Evolutionary conservation across 2,888 invertebrate species (phyloP).

Genomic region (Mythimna pallens): DNA sequence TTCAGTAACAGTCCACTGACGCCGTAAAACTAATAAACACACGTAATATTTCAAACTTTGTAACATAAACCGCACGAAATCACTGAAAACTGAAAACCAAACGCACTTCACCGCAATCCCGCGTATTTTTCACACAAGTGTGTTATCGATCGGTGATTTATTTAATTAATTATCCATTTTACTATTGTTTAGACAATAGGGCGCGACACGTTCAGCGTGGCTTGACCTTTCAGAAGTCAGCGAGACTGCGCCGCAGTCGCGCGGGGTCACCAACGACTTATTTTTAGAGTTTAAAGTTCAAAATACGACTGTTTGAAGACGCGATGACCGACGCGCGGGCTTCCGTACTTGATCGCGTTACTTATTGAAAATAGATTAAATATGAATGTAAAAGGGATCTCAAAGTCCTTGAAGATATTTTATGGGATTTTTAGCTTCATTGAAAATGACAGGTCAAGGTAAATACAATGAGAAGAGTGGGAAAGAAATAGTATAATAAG

Average conservation of each 20-base stretch:
- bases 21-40: constrained; percentile 10
- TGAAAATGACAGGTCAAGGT: background rate
- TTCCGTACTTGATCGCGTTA: constrained; percentile 72
- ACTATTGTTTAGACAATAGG: constrained; percentile 74
- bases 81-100: constrained; percentile 49
- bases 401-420: constrained; percentile 1
- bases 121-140: constrained; percentile 24
- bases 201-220: constrained; percentile 82
- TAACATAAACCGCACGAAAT: constrained; percentile 24
- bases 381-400: constrained; percentile 2
- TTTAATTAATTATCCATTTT: constrained; percentile 63
- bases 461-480: background rate
- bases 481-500: background rate
- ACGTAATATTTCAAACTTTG: constrained; percentile 31
- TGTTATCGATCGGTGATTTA: constrained; percentile 23
- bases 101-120: constrained; percentile 39
- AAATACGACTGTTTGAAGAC: constrained; percentile 86
- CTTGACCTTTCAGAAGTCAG: constrained; percentile 88
- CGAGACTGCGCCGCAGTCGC: constrained; percentile 87
- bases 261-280: constrained; percentile 89
- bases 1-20: constrained; percentile 1
- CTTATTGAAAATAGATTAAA: constrained; percentile 62
- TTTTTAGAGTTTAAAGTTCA: constrained; percentile 92
- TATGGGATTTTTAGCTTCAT: background rate
- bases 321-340: constrained; percentile 68